Base-by-base conservation (phyloP, 1,140 invertebrate genomes). In the Nomia melanderi region DNA sequence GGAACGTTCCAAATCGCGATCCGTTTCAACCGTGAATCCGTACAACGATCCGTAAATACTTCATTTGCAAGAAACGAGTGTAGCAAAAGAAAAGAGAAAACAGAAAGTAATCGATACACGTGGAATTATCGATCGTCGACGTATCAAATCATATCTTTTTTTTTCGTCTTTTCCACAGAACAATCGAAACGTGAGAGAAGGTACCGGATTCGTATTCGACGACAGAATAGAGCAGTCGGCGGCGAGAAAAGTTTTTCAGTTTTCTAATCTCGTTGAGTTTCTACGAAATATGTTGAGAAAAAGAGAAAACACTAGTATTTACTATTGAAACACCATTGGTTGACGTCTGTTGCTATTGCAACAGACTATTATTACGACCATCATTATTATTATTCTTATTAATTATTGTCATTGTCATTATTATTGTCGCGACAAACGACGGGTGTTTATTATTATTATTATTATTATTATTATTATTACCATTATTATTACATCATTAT, bases 221-320 rank as follows among this genome's bases (percentile, higher is more conserved):
- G 60, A 59, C 66, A 60, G 71, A 66, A 70, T 2, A 79, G 50
- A 67, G 60, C 66, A 80, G 33, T 76, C 75, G 82, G 64, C 80
- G 75, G 82, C 66, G 78, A 82, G 73, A 73, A n/a, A 71, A 82
- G 77, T 88, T 77, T 85, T 90, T 90, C 78, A 86, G 82, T 90
- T 91, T 89, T 90, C 74, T 79, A 89, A 84, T 82, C 72, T 90
- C 89, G 90, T 91, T 91, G 90, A 91, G 89, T 91, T 91, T 90
- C 82, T 81, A 81, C 39, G 50, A 73, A 81, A 87, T 91, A 79
- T 88, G 87, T 90, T 91, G 14, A 81, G 83, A n/a, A n/a, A n/a
- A n/a, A n/a, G n/a, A n/a, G n/a, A n/a, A n/a, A n/a, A 86, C 76
- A 83, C 82, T 78, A 87, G 73, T 89, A 89, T 87, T 89, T 90